These are phyloP conservation scores for Dugesia japonica DNA, from an alignment of 2,888 invertebrate species.

Conservation along the genomic window DNA sequence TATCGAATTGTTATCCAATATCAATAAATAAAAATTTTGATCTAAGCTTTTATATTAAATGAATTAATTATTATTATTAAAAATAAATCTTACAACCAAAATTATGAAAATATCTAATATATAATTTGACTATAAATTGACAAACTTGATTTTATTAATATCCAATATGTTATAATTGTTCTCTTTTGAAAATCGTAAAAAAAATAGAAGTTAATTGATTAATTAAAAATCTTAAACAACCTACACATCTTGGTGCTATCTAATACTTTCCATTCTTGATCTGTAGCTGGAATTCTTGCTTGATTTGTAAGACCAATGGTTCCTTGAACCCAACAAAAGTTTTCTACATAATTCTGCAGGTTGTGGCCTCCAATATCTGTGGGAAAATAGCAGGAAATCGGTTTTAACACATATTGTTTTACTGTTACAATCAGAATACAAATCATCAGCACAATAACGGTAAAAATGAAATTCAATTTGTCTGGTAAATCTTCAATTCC, in stretches of 20 bases:
- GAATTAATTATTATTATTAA: too few species aligned
- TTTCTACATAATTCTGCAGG: slow-evolving; percentile 27
- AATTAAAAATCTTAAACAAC: background rate
- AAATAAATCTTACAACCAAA: too few species aligned
- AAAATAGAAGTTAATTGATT: too few species aligned
- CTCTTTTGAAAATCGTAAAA: too few species aligned
- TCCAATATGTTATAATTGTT: too few species aligned
- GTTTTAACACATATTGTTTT: slow-evolving; percentile 29
- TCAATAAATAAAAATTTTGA: too few species aligned
- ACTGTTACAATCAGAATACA: slow-evolving; percentile 27
- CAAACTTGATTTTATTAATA: too few species aligned
- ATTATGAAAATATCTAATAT: too few species aligned
- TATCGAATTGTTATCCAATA: too few species aligned
- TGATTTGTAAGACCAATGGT: background rate
- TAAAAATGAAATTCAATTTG: slow-evolving; percentile 30
- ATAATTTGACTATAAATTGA: too few species aligned
- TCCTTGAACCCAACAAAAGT: slow-evolving; percentile 31
- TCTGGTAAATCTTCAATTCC: slow-evolving; percentile 31
- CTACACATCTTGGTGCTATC: background rate
- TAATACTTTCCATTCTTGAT: background rate
- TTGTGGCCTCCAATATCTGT: slow-evolving; percentile 21
- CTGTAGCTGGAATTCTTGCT: background rate
- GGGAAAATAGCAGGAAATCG: slow-evolving; percentile 26
- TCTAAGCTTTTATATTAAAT: too few species aligned
- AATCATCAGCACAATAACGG: slow-evolving; percentile 20